Percentiles rank a stretch among this genome's conserved stretches.
phyloP scores from a whole-genome alignment of 92 coral and sea anemone species.

The Galaxea fascicularis region DNA sequence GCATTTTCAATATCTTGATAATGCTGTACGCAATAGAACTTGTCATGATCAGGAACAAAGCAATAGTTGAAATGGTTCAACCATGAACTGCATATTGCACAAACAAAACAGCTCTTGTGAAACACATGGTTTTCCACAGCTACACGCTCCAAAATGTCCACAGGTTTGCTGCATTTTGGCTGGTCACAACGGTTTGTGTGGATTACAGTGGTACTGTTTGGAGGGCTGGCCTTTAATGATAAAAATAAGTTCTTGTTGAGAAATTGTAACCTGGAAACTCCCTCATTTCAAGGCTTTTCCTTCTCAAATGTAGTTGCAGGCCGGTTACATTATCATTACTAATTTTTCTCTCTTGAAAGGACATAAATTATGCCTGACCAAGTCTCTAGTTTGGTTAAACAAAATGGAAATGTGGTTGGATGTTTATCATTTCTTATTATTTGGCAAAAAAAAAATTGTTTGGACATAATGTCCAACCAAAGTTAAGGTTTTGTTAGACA shows the following conservation, averaged over 20 bases:
- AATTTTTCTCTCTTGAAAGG: too few species aligned
- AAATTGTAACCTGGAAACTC: not conserved
- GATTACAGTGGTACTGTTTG: slow-evolving; percentile 18
- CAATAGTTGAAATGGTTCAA: slow-evolving; percentile 95
- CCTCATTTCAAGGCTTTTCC: too few species aligned
- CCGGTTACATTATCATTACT: too few species aligned
- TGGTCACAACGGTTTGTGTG: slow-evolving; percentile 79
- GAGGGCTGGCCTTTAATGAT: slow-evolving; percentile 8
- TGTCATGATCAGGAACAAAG: slow-evolving; percentile 94
- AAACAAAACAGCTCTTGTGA: slow-evolving; percentile 90
- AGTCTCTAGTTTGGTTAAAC: too few species aligned
- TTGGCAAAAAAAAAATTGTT: too few species aligned
- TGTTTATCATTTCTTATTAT: too few species aligned
- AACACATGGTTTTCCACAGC: slow-evolving; percentile 91
- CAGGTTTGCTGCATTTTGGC: slow-evolving; percentile 66
- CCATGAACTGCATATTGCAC: slow-evolving; percentile 91
- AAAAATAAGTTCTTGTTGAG: slow-evolving; percentile 4
- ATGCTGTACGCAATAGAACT: slow-evolving; percentile 94
- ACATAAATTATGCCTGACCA: too few species aligned
- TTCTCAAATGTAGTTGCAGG: too few species aligned
- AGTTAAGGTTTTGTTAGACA: too few species aligned
- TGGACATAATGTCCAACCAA: too few species aligned
- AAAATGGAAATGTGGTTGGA: too few species aligned
- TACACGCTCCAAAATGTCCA: slow-evolving; percentile 81
- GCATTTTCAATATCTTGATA: slow-evolving; percentile 94